Base-by-base conservation (phyloP, 1,140 invertebrate species). In the Neodiprion fabricii region DNA sequence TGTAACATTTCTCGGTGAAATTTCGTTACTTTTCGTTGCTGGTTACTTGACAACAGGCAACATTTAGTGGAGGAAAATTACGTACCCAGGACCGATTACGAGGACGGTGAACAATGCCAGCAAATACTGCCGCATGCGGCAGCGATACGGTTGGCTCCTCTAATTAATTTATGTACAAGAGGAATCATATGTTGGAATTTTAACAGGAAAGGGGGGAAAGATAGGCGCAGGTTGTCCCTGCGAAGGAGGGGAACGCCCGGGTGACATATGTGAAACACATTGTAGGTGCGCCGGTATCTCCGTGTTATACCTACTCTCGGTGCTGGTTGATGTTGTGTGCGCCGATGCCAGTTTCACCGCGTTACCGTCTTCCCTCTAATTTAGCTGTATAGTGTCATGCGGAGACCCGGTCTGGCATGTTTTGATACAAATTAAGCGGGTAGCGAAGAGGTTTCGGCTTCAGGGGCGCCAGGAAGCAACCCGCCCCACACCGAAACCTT, bases 391-490 rank as follows among this genome's bases (percentile, higher is more conserved):
- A 69, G 67, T 69, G 67, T 69, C 67, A 69, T 23, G 67, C 67
- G 67, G 67, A 21, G 67, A 7, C 7, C 67, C 8, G 14, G 49
- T 17, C 49, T 79, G 80, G 74, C 79, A 79, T 81, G 80, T 81
- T 81, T 79, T 77, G 74, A 78, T 77, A 81, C 80, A 81, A 80
- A 80, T 78, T 76, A 81, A 80, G 11, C 21, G 21, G 75, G 72
- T 17, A 61, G 53, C 11, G 75, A 68, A 66, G 67, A 70, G 21
- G 72, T 75, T 71, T 40, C n/a, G 67, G 14, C 11, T 69, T 69
- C n/a, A 14, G 14, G 67, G 67, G 67, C 11, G 67, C 69, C 78
- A 67, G 72, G 69, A 21, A 65, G 79, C 73, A 77, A 75, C 72
- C 78, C 74, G 75, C 72, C 75, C 76, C 75, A 75, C 75, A 40